phyloP scores from a whole-genome alignment of 2,113 vertebrate species.

The Ceyx cyanopectus region DNA sequence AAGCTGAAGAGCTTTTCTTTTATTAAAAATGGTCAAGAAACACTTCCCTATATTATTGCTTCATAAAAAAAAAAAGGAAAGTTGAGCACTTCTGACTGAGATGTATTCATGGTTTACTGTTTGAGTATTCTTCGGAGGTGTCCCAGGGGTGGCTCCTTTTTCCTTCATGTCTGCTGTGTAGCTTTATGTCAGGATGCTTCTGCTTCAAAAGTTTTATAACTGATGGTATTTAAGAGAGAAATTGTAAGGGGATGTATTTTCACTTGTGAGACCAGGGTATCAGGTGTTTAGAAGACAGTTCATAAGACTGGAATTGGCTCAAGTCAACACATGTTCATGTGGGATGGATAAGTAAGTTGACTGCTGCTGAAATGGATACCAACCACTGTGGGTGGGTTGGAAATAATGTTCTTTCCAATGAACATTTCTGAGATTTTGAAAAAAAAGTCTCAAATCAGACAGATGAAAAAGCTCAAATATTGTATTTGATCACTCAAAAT shows the following conservation, averaged over 20 bases:
- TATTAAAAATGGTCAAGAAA: not conserved
- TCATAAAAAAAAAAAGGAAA: not conserved
- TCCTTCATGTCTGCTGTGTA: not conserved
- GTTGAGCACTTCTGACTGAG: not conserved
- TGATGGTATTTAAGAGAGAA: not conserved
- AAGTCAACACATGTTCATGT: not conserved
- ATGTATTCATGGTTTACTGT: not conserved
- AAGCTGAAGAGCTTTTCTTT: not conserved
- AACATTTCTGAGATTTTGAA: not conserved
- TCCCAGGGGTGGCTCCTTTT: not conserved
- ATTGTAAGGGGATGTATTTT: not conserved
- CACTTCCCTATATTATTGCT: not conserved
- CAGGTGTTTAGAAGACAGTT: not conserved
- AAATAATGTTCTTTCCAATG: not conserved
- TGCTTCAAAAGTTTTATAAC: not conserved
- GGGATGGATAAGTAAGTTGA: not conserved
- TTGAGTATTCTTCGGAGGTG: not conserved
- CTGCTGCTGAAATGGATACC: not conserved
- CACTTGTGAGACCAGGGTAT: not conserved
- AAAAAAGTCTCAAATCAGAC: not conserved
- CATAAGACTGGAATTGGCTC: not conserved
- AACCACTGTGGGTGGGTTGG: not conserved
- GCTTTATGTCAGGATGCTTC: not conserved
- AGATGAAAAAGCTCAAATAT: not conserved
- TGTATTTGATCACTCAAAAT: not conserved